Evolutionary conservation across 2,113 vertebrate genomes (phyloP), one percentile per base, ranked within the genome.

Genomic region (Pholis gunnellus): DNA sequence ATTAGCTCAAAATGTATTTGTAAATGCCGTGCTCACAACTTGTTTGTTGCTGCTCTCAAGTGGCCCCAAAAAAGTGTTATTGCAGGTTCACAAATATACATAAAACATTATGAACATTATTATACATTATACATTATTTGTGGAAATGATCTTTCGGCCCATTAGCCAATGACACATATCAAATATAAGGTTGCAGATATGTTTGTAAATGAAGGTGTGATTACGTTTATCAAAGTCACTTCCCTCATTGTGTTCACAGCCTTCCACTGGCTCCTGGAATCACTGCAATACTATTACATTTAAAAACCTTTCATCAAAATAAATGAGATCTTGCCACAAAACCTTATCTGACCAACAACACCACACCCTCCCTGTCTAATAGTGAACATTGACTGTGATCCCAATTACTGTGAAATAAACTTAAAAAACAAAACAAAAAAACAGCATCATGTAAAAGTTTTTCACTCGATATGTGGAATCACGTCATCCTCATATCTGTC

Each of bases 401-500:
- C n/a, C n/a, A n/a, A n/a, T n/a, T n/a, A n/a, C n/a, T n/a, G n/a
- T n/a, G n/a, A n/a, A n/a, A n/a, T 40, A 40, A 40, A 40, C 9
- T 40, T 40, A 9, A 9, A 9, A 6, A 6, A 2, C 9, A 40
- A 46, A 46, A 34, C 34, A 34, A 34, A 34, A 6, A 34, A 34
- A 34, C 25, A 44, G 9, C 5, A 29, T 72, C 17, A 5, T 8
- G 38, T 25, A 60, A 60, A 0, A 22, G 15, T 22, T 54, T 10
- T 44, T 70, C 31, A 42, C 25, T 6, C 9, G 8, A 50, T 38
- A 36, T 17, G 6, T 29, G 5, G 7, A 52, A 9, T 56, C n/a
- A 71, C 6, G 2, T 42, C 69, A 29, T n/a, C n/a, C 22, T 79
- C 18, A 42, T 48, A 85, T 67, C 34, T 66, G 56, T 81, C 36